Conservation (phyloP, 2,797 vertebrate genomes). For the Echeneis naucrates region DNA sequence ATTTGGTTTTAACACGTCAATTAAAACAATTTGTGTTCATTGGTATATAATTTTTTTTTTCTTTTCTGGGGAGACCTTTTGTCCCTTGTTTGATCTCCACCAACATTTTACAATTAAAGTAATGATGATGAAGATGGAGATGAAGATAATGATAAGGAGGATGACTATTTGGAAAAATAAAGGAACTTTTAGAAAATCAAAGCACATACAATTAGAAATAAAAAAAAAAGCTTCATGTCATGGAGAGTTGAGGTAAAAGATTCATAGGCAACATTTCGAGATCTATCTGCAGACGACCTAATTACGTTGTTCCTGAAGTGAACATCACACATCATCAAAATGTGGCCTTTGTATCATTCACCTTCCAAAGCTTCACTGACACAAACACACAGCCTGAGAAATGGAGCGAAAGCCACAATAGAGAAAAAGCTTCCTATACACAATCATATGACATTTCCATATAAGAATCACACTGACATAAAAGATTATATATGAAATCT, state of each 20-base stretch:
- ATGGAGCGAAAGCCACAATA: constrained; percentile 14
- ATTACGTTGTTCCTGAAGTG: too few relatives aligned
- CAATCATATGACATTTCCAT: too few relatives aligned
- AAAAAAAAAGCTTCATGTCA: not conserved
- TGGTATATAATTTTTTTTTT: not conserved
- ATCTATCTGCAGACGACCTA: not conserved
- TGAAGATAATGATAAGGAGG: not conserved
- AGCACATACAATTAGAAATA: not conserved
- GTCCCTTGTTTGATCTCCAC: constrained; percentile 58
- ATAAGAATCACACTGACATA: too few relatives aligned
- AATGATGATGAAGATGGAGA: constrained; percentile 47
- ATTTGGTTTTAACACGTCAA: not conserved
- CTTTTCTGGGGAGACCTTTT: constrained; percentile 53
- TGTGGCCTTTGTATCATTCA: constrained; percentile 18
- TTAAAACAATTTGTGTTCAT: not conserved
- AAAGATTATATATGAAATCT: too few relatives aligned
- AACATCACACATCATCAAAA: too few relatives aligned
- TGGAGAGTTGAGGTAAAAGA: constrained; percentile 7
- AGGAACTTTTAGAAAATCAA: not conserved
- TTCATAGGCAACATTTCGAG: constrained; percentile 8
- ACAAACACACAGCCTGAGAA: constrained; percentile 9
- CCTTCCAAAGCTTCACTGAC: not conserved
- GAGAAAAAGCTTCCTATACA: not conserved
- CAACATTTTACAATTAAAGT: constrained; percentile 73
- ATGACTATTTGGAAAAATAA: not conserved